A percentile compares a stretch with the other conserved stretches of the same genome.
These are phyloP conservation scores for Tragopan temminckii DNA, from an alignment of 2,797 vertebrate genomes.

Conservation along the genomic window DNA sequence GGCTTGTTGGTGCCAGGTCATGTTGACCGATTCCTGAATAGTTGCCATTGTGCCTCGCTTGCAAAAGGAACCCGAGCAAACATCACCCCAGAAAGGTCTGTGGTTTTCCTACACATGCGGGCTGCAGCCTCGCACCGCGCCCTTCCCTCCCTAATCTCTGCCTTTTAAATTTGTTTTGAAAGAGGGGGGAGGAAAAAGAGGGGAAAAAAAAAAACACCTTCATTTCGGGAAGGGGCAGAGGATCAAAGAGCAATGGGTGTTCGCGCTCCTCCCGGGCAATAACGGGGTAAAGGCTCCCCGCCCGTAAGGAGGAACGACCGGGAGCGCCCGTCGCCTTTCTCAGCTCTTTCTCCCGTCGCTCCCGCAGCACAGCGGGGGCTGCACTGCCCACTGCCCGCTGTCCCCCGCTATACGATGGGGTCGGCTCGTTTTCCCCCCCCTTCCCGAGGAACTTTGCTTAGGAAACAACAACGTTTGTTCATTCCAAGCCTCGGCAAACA, in stretches of 20 bases:
- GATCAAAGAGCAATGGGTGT: constrained; percentile 26
- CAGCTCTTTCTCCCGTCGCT: background rate
- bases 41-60: constrained; percentile 49
- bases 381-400: too few relatives aligned
- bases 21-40: constrained; percentile 41
- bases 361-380: too few relatives aligned
- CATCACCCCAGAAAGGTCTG: constrained; percentile 26
- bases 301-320: background rate
- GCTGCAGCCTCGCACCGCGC: constrained; percentile 42
- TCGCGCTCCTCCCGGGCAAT: background rate
- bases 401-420: background rate
- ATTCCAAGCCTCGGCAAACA: constrained; percentile 71
- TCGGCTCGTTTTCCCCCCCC: background rate
- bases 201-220: background rate
- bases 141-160: constrained; percentile 41
- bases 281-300: background rate
- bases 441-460: background rate
- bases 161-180: background rate
- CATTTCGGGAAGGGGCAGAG: background rate
- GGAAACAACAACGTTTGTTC: constrained; percentile 59
- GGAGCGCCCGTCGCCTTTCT: background rate
- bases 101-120: constrained; percentile 57
- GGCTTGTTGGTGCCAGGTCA: constrained; percentile 41
- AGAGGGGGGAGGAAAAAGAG: background rate
- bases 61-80: constrained; percentile 60